Base-by-base conservation (phyloP, 2,113 vertebrate species). In the Mesembrinibis cayennensis region DNA sequence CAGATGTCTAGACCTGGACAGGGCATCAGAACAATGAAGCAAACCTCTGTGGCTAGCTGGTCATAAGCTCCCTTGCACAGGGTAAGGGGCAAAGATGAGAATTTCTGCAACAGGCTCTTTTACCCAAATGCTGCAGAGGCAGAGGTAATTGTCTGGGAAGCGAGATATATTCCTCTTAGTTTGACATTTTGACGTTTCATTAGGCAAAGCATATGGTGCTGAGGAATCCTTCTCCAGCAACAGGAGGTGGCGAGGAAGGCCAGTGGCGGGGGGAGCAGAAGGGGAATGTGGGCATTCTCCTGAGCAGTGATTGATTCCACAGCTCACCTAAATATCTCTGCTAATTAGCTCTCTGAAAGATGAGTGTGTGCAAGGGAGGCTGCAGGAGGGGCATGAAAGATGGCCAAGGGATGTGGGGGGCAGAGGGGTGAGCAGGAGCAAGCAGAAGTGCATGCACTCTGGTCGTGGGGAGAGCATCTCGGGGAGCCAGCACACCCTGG, bases 121-220 rank as follows among this genome's bases (percentile, higher is more conserved):
- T 53, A 53, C 22, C 56, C 67, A 30, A 26, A 30, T 21, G 55
- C 42, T 66, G 55, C 73, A 85, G 81, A 77, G 34, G 44, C 93
- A 58, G 38, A 38, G 44, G 40, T 81, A 90, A 69, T 93, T 82
- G 50, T 44, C 72, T 95, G 83, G 85, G 66, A 95, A 87, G 62
- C 6, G 9, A 92, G 49, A 70, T 45, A 55, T 50, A 42, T 87
- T 96, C 67, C 74, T 87, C 58, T 71, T 59, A 32, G 22, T 76
- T 42, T 95, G 78, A 82, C 65, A 77, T 93, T 67, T 73, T 92
- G 67, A 85, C 3, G 1, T 83, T 92, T 93, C 50, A 25, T 77
- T 92, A 91, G 58, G 78, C 63, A 95, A 86, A 69, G 78, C 87
- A 84, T 92, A 85, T 50, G 50, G 56, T 87, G 30, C 94, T 61